Percentiles rank a stretch among this genome's conserved stretches.
Conservation (phyloP, 1,140 invertebrate genomes). For the Leptonema lineaticorne region DNA sequence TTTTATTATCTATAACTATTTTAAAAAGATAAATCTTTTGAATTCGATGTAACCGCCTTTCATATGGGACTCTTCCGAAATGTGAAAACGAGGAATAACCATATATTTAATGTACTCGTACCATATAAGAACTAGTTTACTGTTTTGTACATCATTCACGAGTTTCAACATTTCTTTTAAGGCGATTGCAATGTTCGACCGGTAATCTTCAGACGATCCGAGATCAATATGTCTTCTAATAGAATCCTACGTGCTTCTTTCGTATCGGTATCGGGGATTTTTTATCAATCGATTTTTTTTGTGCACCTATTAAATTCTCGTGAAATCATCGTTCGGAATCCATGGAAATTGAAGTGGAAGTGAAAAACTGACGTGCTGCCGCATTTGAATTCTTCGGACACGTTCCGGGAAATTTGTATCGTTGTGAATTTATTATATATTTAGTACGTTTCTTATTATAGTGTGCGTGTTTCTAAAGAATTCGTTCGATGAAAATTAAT, state of each 20-base stretch:
- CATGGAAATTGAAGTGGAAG: not conserved
- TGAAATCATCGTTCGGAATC: not conserved
- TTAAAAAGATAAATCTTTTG: no score
- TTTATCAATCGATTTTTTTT: no score
- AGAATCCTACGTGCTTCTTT: no score
- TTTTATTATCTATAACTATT: no score
- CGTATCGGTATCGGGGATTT: no score
- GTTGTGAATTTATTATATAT: no score
- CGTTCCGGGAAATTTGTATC: not conserved
- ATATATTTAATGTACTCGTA: not conserved
- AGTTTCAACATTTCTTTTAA: not conserved
- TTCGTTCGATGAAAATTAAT: conserved; percentile 4
- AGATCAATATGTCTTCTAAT: not conserved
- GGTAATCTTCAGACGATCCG: not conserved
- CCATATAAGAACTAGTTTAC: conserved; percentile 1
- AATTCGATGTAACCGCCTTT: no score
- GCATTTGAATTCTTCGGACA: not conserved
- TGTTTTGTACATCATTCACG: not conserved
- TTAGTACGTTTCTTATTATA: no score
- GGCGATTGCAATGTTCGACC: not conserved
- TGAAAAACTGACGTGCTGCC: not conserved
- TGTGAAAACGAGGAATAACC: not conserved
- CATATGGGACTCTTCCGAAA: not conserved
- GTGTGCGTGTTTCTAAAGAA: not conserved
- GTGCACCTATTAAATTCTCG: not conserved